These are phyloP conservation scores for Macroglossus sobrinus DNA, from an alignment of 2,113 vertebrate species.

Conservation along the genomic window DNA sequence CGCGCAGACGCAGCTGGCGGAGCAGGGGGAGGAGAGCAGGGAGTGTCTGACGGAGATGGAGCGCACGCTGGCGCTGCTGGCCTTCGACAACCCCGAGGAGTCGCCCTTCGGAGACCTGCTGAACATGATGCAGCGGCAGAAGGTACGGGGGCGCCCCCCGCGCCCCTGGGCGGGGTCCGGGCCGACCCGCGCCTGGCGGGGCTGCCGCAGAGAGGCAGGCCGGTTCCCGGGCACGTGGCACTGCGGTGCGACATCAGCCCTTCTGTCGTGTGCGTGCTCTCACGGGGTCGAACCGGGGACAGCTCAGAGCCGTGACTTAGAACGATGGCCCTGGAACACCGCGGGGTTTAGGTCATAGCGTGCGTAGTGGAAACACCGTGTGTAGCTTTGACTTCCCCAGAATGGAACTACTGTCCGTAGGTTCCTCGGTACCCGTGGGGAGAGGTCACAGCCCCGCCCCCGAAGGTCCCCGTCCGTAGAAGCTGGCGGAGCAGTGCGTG, in stretches of 20 bases:
- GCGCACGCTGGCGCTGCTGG: conserved; percentile 94
- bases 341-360: too few species aligned
- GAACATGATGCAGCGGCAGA: conserved; percentile 98
- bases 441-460: background rate
- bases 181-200: too few species aligned
- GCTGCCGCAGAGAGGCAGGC: background rate
- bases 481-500: too few species aligned
- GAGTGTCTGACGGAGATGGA: conserved; percentile 99
- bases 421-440: too few species aligned
- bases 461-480: too few species aligned
- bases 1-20: conserved; percentile 97
- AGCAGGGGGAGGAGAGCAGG: conserved; percentile 97
- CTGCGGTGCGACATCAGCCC: background rate
- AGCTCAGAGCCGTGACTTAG: background rate
- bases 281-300: background rate
- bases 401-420: background rate
- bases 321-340: background rate
- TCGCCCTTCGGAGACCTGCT: conserved; percentile 98
- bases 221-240: background rate
- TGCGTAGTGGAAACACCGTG: background rate
- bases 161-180: too few species aligned
- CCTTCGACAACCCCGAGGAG: conserved; percentile 97
- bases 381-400: background rate
- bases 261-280: background rate
- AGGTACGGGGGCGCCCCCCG: conserved; percentile 75